These are phyloP conservation scores for Helicoverpa armigera DNA, from an alignment of 1,140 invertebrate genomes.

Conservation along the genomic window DNA sequence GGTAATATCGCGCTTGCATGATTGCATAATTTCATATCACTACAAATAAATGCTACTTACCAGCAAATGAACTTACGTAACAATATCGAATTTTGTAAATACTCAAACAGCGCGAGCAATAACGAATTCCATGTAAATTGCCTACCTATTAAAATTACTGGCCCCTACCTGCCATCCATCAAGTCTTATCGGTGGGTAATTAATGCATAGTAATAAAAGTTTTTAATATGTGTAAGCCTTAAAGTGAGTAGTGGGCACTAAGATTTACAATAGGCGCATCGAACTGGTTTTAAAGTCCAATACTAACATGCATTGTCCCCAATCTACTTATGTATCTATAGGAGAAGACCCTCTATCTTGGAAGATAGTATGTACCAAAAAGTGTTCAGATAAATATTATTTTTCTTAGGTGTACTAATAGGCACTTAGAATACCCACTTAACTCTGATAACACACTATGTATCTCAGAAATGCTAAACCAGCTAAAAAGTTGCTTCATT, in stretches of 20 bases:
- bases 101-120: background rate
- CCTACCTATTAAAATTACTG: constrained; percentile 25
- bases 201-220: constrained; percentile 26
- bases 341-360: too few relatives aligned
- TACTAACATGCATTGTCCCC: too few relatives aligned
- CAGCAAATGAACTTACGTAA: background rate
- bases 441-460: too few relatives aligned
- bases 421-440: too few relatives aligned
- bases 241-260: background rate
- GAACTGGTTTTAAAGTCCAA: background rate
- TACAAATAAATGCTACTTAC: background rate
- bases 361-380: too few relatives aligned
- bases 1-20: too few relatives aligned
- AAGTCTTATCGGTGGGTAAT: constrained; percentile 27
- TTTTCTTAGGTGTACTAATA: too few relatives aligned
- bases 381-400: too few relatives aligned
- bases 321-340: background rate
- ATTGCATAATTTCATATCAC: background rate
- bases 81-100: constrained; percentile 4
- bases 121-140: constrained; percentile 24
- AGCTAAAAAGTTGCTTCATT: too few relatives aligned
- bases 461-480: too few relatives aligned
- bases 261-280: background rate
- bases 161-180: constrained; percentile 30
- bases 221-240: constrained; percentile 22